Evolutionary conservation across 2,888 invertebrate species (phyloP), one percentile per base, ranked within the genome.

Genomic region (Eupithecia exiguata): DNA sequence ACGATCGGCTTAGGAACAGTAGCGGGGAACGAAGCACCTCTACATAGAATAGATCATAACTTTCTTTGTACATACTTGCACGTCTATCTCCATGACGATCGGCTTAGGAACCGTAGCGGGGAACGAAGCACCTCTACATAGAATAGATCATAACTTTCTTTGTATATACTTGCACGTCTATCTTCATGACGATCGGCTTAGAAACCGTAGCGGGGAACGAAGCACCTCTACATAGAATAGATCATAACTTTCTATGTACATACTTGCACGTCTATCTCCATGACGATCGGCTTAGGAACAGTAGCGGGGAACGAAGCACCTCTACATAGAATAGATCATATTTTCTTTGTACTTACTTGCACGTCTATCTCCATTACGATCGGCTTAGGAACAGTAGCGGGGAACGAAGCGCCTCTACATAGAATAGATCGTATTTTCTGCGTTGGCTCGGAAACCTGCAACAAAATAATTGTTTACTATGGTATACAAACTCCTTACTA

Each of bases 321-420:
- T 86, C 98, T 97, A 84, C 99, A 99, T 70, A 97, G 46, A 46
- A 46, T 18, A 18, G 18, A 46, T 46, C 18, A 1, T 46, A 18
- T 95, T 46, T 38, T 46, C 49, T n/a, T n/a, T n/a, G n/a, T 43
- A 74, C 79, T 85, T 84, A 95, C 95, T 89, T 96, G 95, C 84
- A 98, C 95, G 4, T 96, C 95, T 78, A 99, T 87, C 86, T 98
- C 97, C 18, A 96, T 95, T 7, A 98, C 95, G 76, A 97, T 97
- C 1, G 99, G 99, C 70, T 97, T 95, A 0, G 99, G 99, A 35
- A 96, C 96, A 0, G 98, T 97, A 40, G 96, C 95, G 0, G 99
- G 99, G 93, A 97, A 99, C 21, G 96, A 95, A 25, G 97, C 95
- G n/a, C 98, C 98, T 86, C 98, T 97, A 84, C 99, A 99, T 70